Percentiles rank a stretch among this genome's conserved stretches.
Evolutionary conservation across 1,140 invertebrate species (phyloP).

Genomic region (Solenopsis invicta): DNA sequence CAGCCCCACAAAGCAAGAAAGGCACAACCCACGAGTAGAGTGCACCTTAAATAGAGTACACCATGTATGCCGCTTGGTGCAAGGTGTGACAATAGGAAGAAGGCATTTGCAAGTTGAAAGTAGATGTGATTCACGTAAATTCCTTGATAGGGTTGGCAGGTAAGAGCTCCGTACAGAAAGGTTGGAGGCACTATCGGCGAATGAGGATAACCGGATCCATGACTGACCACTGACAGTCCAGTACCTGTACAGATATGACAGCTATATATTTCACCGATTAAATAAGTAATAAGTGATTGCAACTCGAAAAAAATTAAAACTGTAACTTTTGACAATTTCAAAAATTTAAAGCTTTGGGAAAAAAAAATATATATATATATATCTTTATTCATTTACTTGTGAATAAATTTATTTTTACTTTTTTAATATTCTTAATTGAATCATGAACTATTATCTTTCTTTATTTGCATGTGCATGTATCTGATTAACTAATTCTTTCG

Average conservation of each 20-base stretch:
- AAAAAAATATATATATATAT: too few relatives aligned
- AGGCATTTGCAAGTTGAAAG: constrained; percentile 94
- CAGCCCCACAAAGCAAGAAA: constrained; percentile 94
- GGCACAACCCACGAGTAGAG: constrained; percentile 92
- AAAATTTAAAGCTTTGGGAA: too few relatives aligned
- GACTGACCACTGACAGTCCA: constrained; percentile 81
- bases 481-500: too few relatives aligned
- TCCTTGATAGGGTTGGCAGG: constrained; percentile 86
- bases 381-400: too few relatives aligned
- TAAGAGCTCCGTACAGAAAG: constrained; percentile 84
- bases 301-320: neutral
- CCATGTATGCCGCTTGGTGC: constrained; percentile 93
- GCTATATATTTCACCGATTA: neutral
- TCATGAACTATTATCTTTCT: too few relatives aligned
- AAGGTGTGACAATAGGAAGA: constrained; percentile 93
- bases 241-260: constrained; percentile 76
- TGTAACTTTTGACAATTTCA: too few relatives aligned
- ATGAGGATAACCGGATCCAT: constrained; percentile 81
- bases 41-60: constrained; percentile 92
- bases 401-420: too few relatives aligned
- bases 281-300: neutral
- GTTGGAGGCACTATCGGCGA: constrained; percentile 86
- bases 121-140: constrained; percentile 90
- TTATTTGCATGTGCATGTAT: too few relatives aligned
- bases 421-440: too few relatives aligned